These are phyloP conservation scores for Percina caprodes DNA, from an alignment of 2,113 vertebrate species.

Conservation along the genomic window DNA sequence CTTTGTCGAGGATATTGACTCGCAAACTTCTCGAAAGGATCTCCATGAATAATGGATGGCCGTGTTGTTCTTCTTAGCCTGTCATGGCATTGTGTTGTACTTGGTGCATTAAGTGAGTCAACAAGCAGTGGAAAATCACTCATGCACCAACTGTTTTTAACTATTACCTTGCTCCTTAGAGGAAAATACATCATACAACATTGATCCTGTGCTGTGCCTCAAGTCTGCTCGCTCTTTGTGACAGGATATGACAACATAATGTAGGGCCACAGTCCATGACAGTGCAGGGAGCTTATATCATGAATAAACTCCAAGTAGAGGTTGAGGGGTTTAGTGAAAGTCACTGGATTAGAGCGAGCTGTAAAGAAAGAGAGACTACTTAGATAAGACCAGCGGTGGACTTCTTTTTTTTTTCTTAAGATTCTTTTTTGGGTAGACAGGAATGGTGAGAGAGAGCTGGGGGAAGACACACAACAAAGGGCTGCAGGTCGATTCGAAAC, in stretches of 20 bases:
- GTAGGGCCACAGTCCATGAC: conserved; percentile 47
- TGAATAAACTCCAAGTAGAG: conserved; percentile 56
- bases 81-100: conserved; percentile 57
- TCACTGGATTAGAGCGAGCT: conserved; percentile 13
- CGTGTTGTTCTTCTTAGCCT: conserved; percentile 30
- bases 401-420: too few species aligned
- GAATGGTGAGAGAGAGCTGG: too few species aligned
- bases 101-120: conserved; percentile 62
- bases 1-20: conserved; percentile 54
- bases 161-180: conserved; percentile 52
- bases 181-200: conserved; percentile 58
- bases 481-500: too few species aligned
- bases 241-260: conserved; percentile 59
- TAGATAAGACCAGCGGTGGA: neutral
- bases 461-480: too few species aligned
- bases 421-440: too few species aligned
- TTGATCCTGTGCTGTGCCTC: conserved; percentile 50
- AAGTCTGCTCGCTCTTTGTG: conserved; percentile 51
- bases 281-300: conserved; percentile 18
- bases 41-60: conserved; percentile 50
- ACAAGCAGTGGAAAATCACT: conserved; percentile 55
- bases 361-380: neutral
- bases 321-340: conserved; percentile 38
- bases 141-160: conserved; percentile 57
- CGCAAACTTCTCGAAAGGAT: conserved; percentile 52